Base-by-base conservation (phyloP, 2,113 vertebrate species). In the Lucifuga dentata region DNA sequence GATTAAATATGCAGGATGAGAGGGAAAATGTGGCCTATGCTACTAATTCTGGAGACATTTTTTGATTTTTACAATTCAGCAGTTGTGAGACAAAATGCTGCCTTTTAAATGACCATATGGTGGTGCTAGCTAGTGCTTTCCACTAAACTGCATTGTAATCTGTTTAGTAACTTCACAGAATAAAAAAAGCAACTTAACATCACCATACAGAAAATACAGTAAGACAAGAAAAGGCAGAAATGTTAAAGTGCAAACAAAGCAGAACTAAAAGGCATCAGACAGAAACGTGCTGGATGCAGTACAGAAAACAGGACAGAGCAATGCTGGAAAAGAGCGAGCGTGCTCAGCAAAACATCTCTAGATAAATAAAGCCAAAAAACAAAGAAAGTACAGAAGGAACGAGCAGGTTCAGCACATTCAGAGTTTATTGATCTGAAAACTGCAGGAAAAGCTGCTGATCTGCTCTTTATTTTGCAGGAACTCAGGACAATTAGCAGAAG, bases 331-430 rank as follows among this genome's bases (percentile, higher is more conserved):
- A 19, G 35, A 38, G 15, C 15, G 19, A 55, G 41, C 32, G 3
- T 43, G 12, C 35, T 66, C 50, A 76, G 39, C 20, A 46, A 41
- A 60, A 55, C 35, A 15, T 0, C 26, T 33, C 51, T 20, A 45
- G 29, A 62, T 26, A 44, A 35, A 60, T 17, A 44, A 48, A 53
- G 36, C 8, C 12, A 29, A 36, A 68, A 73, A 56, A 40, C 21
- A 66, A 4, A 39, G 38, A 35, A 55, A 12, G 16, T 8, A 23
- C 5, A 48, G 3, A 0, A 48, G 11, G 19, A 59, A 60, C 65
- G 39, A 65, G 67, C 63, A 43, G 53, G 1, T 19, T 70, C 53
- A 80, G 71, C 55, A 53, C 48, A 20, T 59, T 52, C 24, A 26
- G 2, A 20, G 2, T 1, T 3, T 43, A 75, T 68, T 58, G 70